A percentile compares a stretch with the other conserved stretches of the same genome.
phyloP scores from a whole-genome alignment of 2,113 vertebrate genomes.

The Daboia siamensis region DNA sequence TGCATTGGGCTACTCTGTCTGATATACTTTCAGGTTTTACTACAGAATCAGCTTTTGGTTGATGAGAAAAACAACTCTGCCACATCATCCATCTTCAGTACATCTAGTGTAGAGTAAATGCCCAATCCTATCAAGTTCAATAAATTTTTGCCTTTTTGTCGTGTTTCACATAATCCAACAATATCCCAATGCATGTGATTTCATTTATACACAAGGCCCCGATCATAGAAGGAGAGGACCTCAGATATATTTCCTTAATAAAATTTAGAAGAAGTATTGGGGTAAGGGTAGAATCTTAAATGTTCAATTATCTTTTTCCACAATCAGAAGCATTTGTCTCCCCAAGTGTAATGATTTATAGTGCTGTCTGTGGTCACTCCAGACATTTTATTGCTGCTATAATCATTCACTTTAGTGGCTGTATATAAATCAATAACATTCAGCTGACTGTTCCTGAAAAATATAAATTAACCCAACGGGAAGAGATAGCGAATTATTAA shows the following conservation, averaged over 20 bases:
- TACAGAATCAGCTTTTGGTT: too few relatives aligned
- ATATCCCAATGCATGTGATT: too few relatives aligned
- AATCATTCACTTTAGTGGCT: accelerated
- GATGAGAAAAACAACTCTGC: too few relatives aligned
- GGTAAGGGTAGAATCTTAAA: slow-evolving; percentile 33
- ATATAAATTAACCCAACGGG: not conserved
- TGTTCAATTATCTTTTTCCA: slow-evolving; percentile 49
- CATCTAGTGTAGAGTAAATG: too few relatives aligned
- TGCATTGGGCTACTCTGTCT: too few relatives aligned
- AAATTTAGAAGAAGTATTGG: slow-evolving; percentile 29
- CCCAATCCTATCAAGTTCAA: too few relatives aligned
- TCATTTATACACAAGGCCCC: too few relatives aligned
- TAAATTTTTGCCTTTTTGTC: too few relatives aligned
- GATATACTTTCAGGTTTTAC: too few relatives aligned
- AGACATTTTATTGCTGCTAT: not conserved
- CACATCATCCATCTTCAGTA: too few relatives aligned
- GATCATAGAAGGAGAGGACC: not conserved
- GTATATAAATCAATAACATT: not conserved
- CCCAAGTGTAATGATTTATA: not conserved
- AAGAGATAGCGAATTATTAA: not conserved
- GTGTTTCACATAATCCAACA: too few relatives aligned
- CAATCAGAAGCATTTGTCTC: not conserved
- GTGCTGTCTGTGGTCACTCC: not conserved
- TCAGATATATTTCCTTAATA: slow-evolving; percentile 14
- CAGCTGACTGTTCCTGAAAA: slow-evolving; percentile 3